Base-by-base conservation (phyloP, 2,888 invertebrate species). In the Cataglyphis livida region DNA sequence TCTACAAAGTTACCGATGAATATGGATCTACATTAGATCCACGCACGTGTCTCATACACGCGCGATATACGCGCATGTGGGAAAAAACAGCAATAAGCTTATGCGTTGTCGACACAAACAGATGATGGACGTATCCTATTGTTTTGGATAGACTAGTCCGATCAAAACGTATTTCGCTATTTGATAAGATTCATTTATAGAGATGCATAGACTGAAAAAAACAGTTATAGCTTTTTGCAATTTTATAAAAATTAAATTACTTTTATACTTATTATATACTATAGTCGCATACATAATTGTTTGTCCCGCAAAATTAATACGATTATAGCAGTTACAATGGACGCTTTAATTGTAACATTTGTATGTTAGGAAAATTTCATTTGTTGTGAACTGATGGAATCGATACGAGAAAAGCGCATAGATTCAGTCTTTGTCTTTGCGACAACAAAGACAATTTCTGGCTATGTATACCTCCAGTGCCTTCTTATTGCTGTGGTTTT, bases 1-100 rank as follows among this genome's bases (percentile, higher is more conserved):
- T 25, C 62, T 41, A 41, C 10, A 25, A 70, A 76, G 70, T 82
- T 82, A 78, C 35, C 70, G 48, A 75, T 59, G 66, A 66, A 28
- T 51, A 25, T 65, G 54, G 25, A 57, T 76, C 18, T 65, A 15
- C 32, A 12, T 78, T 68, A 78, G 21, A 21, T 59, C 32, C 1
- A 28, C 28, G 44, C 44, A 51, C 21, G 64, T 64, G 41, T 51
- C 51, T n/a, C 18, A 35, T 59, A 10, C 21, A 57, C 54, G 59
- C 9, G 28, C 18, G 18, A 61, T 28, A 61, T 28, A 28, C 61
- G 21, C 68, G 70, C 70, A 59, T 21, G 32, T 35, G 59, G 35
- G 48, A 79, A 61, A 79, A 35, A 48, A 10, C 21, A 48, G 28
- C 57, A 61, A 70, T 70, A 70, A 44, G 7, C 21, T 44, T n/a